Percentiles rank a stretch among this genome's conserved stretches.
These are phyloP conservation scores for Callithrix jacchus DNA, from an alignment of 2,113 vertebrate species.

Conservation along the genomic window DNA sequence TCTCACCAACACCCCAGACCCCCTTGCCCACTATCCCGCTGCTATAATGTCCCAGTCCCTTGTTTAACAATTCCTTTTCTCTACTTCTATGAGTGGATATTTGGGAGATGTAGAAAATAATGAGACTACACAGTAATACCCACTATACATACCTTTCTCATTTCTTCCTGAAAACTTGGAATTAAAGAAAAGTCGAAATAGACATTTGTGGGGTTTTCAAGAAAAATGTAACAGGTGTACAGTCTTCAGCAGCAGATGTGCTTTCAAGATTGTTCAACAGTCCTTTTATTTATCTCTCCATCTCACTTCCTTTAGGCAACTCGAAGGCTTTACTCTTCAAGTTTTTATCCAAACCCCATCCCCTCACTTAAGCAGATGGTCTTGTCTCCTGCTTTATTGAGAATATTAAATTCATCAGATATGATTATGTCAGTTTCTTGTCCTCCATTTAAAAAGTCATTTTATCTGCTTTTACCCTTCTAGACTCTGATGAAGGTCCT, in stretches of 20 bases:
- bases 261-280: not conserved
- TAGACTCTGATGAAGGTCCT: not conserved
- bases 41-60: accelerated
- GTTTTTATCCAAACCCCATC: not conserved
- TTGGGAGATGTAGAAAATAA: not conserved
- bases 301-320: not conserved
- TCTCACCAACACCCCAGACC: not conserved
- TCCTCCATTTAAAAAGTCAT: not conserved
- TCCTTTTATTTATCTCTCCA: not conserved
- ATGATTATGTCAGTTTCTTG: not conserved
- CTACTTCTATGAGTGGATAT: not conserved
- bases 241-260: not conserved
- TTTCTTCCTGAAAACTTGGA: not conserved
- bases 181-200: not conserved
- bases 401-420: not conserved
- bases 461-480: not conserved
- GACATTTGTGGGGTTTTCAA: not conserved
- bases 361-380: not conserved
- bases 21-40: not conserved
- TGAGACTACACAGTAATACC: not conserved
- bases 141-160: accelerated
- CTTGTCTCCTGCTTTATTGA: not conserved
- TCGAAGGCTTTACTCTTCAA: not conserved
- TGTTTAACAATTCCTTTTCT: not conserved
- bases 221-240: not conserved